Base-by-base conservation (phyloP, 1,140 invertebrate species). In the Ceratina japonica region DNA sequence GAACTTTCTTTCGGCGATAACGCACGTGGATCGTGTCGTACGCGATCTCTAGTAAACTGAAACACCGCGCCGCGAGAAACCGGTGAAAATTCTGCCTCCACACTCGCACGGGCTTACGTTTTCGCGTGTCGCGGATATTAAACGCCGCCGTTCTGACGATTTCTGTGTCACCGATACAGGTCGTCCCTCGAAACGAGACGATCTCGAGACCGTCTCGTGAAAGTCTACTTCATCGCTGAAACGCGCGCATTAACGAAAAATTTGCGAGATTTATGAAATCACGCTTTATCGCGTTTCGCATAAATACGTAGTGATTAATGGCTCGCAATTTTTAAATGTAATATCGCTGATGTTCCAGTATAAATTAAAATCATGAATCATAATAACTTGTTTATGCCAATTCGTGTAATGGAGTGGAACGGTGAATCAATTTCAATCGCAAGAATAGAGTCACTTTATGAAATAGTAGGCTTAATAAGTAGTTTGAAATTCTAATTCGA, bases 1-100 rank as follows among this genome's bases (percentile, higher is more conserved):
- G 81, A 85, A 87, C 81, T 85, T 87, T 78, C 75, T 79, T 83
- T 66, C 31, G 70, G 44, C 70, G 56, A 37, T 74, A 73, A 62
- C 69, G 74, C 78, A 80, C 68, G 73, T 72, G 77, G 71, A 70
- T 80, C 68, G 56, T 66, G 79, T 64, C 65, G 68, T 78, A 70
- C 83, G 71, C 49, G 16, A 74, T 65, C 49, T 56, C 49, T 82
- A 13, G 31, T 15, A 58, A 13, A 24, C 51, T 10, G 27, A 3
- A n/a, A 2, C 24, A 12, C 16, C 18, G 12, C 10, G 52, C 10
- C 44, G 69, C 58, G 75, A 84, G 83, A 84, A 84, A 84, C 76
- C 69, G 22, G 49, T 76, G 82, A 79, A 77, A 84, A 84, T 52
- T 84, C 54, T n/a, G 8, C 54, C 59, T 20, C 4, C 27, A 31